Conservation (phyloP, 2,113 vertebrate species). For the Zosterops hypoxanthus region DNA sequence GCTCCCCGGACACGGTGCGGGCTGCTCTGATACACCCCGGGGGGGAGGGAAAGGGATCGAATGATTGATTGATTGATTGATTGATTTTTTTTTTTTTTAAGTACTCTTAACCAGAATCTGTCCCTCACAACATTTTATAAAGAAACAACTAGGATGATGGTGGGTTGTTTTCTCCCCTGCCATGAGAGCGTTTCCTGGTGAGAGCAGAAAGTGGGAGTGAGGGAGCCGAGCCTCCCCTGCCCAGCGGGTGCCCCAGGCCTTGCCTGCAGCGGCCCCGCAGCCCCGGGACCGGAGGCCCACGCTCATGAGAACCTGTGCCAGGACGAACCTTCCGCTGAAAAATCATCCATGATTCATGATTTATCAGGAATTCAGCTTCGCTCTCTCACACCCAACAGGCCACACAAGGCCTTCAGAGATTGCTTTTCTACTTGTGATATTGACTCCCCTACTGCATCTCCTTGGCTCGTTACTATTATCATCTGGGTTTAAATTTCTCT, state of each 20-base stretch:
- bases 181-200: neutral
- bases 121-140: neutral
- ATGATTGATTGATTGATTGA: neutral
- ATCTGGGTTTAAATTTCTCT: conserved; percentile 41
- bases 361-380: neutral
- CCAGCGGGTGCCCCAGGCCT: rapidly evolving
- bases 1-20: neutral
- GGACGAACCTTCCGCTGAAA: neutral
- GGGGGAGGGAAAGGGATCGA: too few relatives aligned
- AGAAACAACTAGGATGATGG: neutral
- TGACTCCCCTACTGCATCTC: neutral
- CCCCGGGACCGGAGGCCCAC: neutral
- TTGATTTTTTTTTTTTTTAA: too few relatives aligned
- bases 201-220: neutral
- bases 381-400: neutral
- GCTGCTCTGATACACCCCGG: too few relatives aligned
- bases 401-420: conserved; percentile 30
- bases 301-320: neutral
- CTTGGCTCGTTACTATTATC: conserved; percentile 49
- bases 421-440: neutral
- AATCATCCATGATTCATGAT: conserved; percentile 3
- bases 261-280: neutral
- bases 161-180: neutral
- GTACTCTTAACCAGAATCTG: neutral
- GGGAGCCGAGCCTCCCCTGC: neutral